A percentile compares a stretch with the other conserved stretches of the same genome.
Evolutionary conservation across 2,888 invertebrate species (phyloP).

Genomic region (Synergus itoensis): DNA sequence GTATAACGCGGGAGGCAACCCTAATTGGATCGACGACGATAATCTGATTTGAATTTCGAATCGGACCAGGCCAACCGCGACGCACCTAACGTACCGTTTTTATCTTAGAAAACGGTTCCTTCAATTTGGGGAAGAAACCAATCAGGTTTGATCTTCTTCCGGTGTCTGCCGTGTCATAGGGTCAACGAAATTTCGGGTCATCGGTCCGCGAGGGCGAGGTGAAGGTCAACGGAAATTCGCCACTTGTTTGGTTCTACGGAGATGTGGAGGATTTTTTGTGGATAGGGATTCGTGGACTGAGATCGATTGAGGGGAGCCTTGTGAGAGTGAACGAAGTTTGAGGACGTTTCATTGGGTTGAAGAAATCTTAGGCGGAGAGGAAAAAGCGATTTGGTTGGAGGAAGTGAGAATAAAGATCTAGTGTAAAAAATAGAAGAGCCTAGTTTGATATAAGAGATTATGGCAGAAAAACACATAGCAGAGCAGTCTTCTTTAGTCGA

Average conservation of each 20-base stretch:
- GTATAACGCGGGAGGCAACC: constrained; percentile 48
- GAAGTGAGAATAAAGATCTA: not conserved
- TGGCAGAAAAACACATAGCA: no score
- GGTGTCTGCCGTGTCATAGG: constrained; percentile 13
- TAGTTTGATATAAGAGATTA: no score
- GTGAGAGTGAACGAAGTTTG: not conserved
- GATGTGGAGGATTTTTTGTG: not conserved
- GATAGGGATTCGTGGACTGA: not conserved
- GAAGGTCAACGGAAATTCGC: constrained; percentile 47
- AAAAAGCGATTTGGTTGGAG: not conserved
- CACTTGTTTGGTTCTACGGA: not conserved
- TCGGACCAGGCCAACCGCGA: constrained; percentile 59
- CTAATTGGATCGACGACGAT: constrained; percentile 71
- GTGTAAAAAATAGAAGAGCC: no score
- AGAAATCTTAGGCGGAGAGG: not conserved
- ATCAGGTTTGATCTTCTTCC: constrained; percentile 13
- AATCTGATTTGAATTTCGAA: constrained; percentile 74
- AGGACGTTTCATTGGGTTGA: not conserved
- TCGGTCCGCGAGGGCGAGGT: constrained; percentile 49
- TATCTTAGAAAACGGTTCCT: constrained; percentile 22
- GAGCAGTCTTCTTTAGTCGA: no score
- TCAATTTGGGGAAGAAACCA: not conserved
- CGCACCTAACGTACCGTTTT: constrained; percentile 51
- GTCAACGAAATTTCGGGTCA: constrained; percentile 51
- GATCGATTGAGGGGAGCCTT: not conserved